Percentiles rank a stretch among this genome's conserved stretches.
Evolutionary conservation across 2,113 vertebrate species (phyloP).

Genomic region (Gnathonemus echidnorhynchus): DNA sequence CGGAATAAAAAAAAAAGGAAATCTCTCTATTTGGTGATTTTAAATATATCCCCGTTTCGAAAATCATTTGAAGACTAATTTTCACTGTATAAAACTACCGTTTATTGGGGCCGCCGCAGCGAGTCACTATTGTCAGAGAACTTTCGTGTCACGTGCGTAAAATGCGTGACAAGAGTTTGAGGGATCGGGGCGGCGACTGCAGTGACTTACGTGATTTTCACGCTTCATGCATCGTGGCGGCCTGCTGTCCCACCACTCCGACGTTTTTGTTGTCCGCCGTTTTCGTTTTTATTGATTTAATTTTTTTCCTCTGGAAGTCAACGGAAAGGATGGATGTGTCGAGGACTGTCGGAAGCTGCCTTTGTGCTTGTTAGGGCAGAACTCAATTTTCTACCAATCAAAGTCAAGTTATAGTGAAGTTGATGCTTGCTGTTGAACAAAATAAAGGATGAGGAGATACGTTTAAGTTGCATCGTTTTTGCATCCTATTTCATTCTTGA

Average conservation of each 20-base stretch:
- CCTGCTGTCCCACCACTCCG: conserved; percentile 28
- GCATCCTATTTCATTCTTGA: conserved; percentile 3
- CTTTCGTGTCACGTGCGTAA: conserved; percentile 16
- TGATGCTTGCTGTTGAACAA: conserved; percentile 68
- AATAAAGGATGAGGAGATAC: conserved; percentile 68
- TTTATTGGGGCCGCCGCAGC: neutral
- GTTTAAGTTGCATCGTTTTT: conserved; percentile 30
- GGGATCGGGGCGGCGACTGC: conserved; percentile 26
- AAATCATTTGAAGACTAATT: neutral
- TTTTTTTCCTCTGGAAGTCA: conserved; percentile 43
- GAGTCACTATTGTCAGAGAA: neutral
- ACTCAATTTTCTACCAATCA: conserved; percentile 63
- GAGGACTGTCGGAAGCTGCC: conserved; percentile 51
- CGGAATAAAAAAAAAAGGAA: conserved; percentile 8
- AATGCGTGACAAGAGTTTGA: conserved; percentile 14
- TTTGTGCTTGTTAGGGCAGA: conserved; percentile 62
- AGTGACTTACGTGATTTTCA: conserved; percentile 50
- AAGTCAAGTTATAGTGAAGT: conserved; percentile 62
- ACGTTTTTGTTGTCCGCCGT: conserved; percentile 24
- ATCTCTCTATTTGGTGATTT: neutral
- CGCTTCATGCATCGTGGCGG: conserved; percentile 42
- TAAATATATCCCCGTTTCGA: neutral
- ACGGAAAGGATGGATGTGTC: conserved; percentile 40
- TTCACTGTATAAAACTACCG: neutral
- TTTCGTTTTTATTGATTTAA: conserved; percentile 32